These are phyloP conservation scores for Lerista edwardsae DNA, from an alignment of 2,797 vertebrate species.

Conservation along the genomic window DNA sequence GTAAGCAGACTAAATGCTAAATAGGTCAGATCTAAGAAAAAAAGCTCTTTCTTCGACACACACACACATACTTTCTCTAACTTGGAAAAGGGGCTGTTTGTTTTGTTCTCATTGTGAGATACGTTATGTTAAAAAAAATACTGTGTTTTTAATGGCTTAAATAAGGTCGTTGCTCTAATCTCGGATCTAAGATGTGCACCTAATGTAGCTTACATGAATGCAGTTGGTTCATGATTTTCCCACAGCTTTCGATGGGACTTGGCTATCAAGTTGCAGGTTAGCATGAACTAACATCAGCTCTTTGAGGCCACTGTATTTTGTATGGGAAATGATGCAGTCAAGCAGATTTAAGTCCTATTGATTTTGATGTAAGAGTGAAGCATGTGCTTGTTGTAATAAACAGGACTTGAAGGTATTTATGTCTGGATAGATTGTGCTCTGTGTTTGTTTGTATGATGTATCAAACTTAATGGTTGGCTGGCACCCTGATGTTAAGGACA, in stretches of 20 bases:
- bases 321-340: neutral
- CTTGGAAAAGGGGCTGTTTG: neutral
- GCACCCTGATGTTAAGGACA: neutral
- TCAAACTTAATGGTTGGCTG: neutral
- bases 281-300: too few species aligned
- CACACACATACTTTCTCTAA: neutral
- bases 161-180: neutral
- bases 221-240: neutral
- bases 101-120: neutral
- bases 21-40: constrained; percentile 15
- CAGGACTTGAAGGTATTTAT: too few species aligned
- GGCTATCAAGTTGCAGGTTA: too few species aligned
- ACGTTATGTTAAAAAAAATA: neutral
- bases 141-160: neutral
- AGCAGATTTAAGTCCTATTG: neutral
- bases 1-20: constrained; percentile 1
- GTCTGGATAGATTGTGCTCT: neutral
- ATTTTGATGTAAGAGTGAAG: neutral
- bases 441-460: neutral
- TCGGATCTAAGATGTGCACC: neutral
- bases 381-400: too few species aligned
- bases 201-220: neutral
- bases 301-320: neutral
- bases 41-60: neutral
- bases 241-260: neutral